Base-by-base conservation (phyloP, 2,113 vertebrate genomes). In the Electrona antarctica region DNA sequence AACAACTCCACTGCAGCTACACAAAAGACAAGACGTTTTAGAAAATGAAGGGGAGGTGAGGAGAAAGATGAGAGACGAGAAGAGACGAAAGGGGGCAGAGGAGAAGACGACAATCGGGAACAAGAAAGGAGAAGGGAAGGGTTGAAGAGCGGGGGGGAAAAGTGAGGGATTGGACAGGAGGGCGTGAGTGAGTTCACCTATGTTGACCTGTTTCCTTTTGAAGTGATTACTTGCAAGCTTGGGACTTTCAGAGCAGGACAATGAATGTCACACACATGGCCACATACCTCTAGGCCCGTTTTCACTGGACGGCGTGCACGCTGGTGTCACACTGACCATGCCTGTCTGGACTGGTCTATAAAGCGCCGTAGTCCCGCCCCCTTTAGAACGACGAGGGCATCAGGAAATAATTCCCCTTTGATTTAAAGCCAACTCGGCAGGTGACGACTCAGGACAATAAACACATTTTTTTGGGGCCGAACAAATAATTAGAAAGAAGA, bases 151-250 rank as follows among this genome's bases (percentile, higher is more conserved):
- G 76, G 68, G 55, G 68, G 79, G 77, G 81, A 74, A 84, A 76
- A 77, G 80, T 82, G 79, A 77, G 77, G 72, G 81, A 78, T 41
- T 77, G 83, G 77, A 85, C 73, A 64, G 70, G 74, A 71, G 82
- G 84, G 85, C 66, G 66, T 21, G 73, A 55, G 67, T 72, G 78
- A 76, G 62, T 76, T 93, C 91, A 90, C 85, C 87, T 86, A 64
- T 45, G 62, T 58, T 91, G 90, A 89, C 88, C 90, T 74, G 81
- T 64, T 75, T 86, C 59, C 86, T 90, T 41, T 91, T 92, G 89
- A 93, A 91, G 88, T 85, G 87, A 92, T 91, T 89, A 80, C 71
- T 1, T 80, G 61, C 78, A 69, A 74, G 79, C 74, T 64, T 74
- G 71, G 81, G 85, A 87, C 82, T 85, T 85, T 80, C 57, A 83